Evolutionary conservation across 2,888 invertebrate genomes (phyloP).

Genomic region (Dichetophora obliterata): DNA sequence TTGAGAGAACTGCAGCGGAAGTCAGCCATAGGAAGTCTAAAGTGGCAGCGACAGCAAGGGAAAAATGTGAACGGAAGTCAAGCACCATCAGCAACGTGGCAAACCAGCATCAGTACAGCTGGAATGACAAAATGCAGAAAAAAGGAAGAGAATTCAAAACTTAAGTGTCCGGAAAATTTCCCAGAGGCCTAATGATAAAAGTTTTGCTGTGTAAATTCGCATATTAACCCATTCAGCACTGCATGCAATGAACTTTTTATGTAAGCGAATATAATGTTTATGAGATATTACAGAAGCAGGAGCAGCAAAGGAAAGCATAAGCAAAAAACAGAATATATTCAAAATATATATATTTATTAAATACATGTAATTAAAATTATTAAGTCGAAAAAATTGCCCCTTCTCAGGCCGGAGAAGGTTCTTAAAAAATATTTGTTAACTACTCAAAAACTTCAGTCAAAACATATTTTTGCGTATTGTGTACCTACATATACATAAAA

Average conservation of each 20-base stretch:
- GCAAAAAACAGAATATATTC: too few relatives aligned
- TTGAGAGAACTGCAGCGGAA: constrained; percentile 16
- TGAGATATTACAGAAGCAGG: neutral
- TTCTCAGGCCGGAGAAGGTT: too few relatives aligned
- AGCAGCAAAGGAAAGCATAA: too few relatives aligned
- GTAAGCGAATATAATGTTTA: neutral
- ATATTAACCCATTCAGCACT: neutral
- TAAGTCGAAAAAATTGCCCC: too few relatives aligned
- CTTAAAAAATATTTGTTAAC: too few relatives aligned
- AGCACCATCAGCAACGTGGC: constrained; percentile 29
- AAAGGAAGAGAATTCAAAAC: constrained; percentile 53
- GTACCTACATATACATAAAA: too few relatives aligned
- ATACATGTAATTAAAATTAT: too few relatives aligned
- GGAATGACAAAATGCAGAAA: constrained; percentile 18
- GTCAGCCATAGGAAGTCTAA: constrained; percentile 21
- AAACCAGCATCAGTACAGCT: neutral
- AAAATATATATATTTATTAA: too few relatives aligned
- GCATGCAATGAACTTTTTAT: neutral
- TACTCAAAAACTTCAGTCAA: too few relatives aligned
- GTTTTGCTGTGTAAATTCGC: constrained; percentile 52
- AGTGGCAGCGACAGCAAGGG: constrained; percentile 35
- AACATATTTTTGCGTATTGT: too few relatives aligned
- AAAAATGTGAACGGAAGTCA: constrained; percentile 18
- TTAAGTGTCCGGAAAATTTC: constrained; percentile 67
- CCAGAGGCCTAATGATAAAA: constrained; percentile 67